Percentiles rank a stretch among this genome's conserved stretches.
Conservation (phyloP, 2,797 vertebrate species). For the Heteromormyrus szaboi region DNA sequence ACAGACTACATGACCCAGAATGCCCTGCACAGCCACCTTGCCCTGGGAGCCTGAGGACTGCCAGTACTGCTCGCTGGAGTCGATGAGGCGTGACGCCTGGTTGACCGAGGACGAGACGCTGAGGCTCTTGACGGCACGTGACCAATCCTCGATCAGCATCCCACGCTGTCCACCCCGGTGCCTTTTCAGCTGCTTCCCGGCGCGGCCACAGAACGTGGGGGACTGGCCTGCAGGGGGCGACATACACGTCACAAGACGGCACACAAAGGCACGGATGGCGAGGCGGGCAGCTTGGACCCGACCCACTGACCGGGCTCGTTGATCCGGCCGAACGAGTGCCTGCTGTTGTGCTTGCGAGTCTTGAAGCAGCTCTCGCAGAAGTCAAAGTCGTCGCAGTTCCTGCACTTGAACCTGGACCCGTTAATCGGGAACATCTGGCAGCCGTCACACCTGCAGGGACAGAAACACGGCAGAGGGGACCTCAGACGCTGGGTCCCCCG, state of each 20-base stretch:
- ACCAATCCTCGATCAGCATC: slow-evolving; percentile 93
- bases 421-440: slow-evolving; percentile 99
- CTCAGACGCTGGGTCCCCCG: neutral
- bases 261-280: neutral
- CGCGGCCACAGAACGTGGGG: slow-evolving; percentile 85
- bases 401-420: slow-evolving; percentile 92
- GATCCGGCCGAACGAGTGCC: slow-evolving; percentile 92
- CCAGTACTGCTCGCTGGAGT: slow-evolving; percentile 92
- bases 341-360: slow-evolving; percentile 84
- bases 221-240: slow-evolving; percentile 72
- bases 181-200: slow-evolving; percentile 90
- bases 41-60: slow-evolving; percentile 97
- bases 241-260: neutral
- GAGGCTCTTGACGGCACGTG: slow-evolving; percentile 87
- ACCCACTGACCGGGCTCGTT: slow-evolving; percentile 82
- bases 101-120: slow-evolving; percentile 88
- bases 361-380: slow-evolving; percentile 97
- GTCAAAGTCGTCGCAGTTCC: slow-evolving; percentile 95
- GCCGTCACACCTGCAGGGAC: slow-evolving; percentile 79
- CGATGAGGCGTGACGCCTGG: slow-evolving; percentile 88
- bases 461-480: neutral
- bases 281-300: neutral
- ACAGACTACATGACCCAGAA: slow-evolving; percentile 21
- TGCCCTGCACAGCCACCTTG: slow-evolving; percentile 65
- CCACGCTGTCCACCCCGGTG: slow-evolving; percentile 83